These are phyloP conservation scores for Pseudopodoces humilis DNA, from an alignment of 2,113 vertebrate genomes.

Conservation along the genomic window DNA sequence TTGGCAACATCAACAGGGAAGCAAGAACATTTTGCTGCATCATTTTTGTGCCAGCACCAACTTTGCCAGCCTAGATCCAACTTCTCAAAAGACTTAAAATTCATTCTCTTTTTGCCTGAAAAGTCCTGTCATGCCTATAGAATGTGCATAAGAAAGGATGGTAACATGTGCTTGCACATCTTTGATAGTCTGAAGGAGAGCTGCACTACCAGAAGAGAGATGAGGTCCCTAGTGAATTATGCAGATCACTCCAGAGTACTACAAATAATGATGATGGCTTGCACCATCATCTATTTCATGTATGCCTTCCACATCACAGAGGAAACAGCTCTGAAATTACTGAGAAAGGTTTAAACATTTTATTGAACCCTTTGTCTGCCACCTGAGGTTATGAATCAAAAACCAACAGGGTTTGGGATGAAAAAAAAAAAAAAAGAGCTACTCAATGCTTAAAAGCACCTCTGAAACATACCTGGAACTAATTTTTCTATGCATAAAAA, in stretches of 20 bases:
- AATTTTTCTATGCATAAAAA: not conserved
- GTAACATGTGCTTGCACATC: not conserved
- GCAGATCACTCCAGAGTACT: not conserved
- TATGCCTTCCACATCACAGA: not conserved
- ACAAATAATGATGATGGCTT: not conserved
- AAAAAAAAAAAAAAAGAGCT: not conserved
- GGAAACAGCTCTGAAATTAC: not conserved
- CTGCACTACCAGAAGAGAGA: not conserved
- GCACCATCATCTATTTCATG: not conserved
- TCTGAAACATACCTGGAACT: not conserved
- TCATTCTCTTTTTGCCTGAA: not conserved
- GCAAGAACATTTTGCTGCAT: not conserved
- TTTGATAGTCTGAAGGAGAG: not conserved
- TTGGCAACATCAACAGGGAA: not conserved
- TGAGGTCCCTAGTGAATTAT: not conserved
- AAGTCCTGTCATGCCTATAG: not conserved
- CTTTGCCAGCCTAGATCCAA: not conserved
- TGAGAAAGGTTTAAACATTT: not conserved
- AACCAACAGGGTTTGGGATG: not conserved
- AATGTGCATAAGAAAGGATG: not conserved
- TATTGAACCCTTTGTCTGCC: not conserved
- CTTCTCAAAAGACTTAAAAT: not conserved
- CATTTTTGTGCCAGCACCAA: not conserved
- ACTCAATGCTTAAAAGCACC: not conserved
- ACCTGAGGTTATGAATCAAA: not conserved